Evolutionary conservation across 2,797 vertebrate species (phyloP), one percentile per base, ranked within the genome.

Genomic region (Cetoscarus ocellatus): DNA sequence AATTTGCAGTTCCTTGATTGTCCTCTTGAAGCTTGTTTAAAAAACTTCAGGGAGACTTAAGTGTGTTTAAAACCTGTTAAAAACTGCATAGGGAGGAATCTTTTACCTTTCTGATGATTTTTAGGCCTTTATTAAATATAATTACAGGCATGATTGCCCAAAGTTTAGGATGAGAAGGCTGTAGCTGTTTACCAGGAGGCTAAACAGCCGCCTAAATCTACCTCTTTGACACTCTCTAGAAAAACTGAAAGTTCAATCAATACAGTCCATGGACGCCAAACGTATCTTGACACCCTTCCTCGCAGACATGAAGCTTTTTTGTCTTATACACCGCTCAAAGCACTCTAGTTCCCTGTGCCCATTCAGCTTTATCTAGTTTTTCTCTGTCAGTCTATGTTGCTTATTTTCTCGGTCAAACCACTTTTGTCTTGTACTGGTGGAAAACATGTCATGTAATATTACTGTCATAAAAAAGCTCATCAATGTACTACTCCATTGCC

Each of bases 361-460:
- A 42, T 44, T 17, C 18, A 52, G 6, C 9, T 56, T 14, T 49
- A 75, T 18, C 17, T 35, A 27, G 1, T 38, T 77, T 77, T 39
- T 76, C 45, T 54, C 38, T 44, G 38, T 67, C 60, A 11, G 17
- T 47, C 12, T 73, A 61, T 42, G 15, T 68, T 53, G 36, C 17
- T 54, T 27, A 19, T 57, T 75, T 79, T 62, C 68, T 53, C 49
- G 36, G 61, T 77, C 62, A 55, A 64, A 71, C 78, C 45, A 47
- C 44, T 77, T 76, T 66, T 73, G 61, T 82, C 52, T 72, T 70
- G 48, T 36, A 43, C 54, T 64, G 57, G 39, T 75, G 19, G 47
- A 74, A 62, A 68, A 77, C 57, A 43, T 80, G 64, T 67, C 67
- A 82, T 15, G 55, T 49, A 64, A 55, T 61, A 59, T 51, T 61